Evolutionary conservation across 2,888 invertebrate genomes (phyloP).

Genomic region (Syritta pipiens): DNA sequence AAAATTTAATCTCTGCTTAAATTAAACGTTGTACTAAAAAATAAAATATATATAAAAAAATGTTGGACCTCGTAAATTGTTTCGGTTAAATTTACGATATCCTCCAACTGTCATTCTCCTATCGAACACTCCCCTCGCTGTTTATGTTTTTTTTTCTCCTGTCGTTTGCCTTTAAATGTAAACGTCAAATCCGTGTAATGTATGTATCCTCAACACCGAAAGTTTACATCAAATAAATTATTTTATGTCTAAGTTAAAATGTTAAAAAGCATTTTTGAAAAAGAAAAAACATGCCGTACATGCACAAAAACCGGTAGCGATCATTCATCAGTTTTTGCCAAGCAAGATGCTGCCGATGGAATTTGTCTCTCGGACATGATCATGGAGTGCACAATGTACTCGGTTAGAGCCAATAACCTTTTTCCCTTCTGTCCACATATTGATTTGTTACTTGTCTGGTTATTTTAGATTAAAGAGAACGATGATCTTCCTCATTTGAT

Average conservation of each 20-base stretch:
- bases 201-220: constrained; percentile 11
- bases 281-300: constrained; percentile 53
- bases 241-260: constrained; percentile 14
- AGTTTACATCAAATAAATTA: constrained; percentile 4
- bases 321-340: constrained; percentile 71
- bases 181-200: constrained; percentile 14
- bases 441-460: neutral
- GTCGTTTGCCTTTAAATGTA: constrained; percentile 3
- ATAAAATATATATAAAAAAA: no score
- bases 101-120: no score
- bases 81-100: no score
- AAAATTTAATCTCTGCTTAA: no score
- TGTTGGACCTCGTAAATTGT: no score
- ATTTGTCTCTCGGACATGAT: constrained; percentile 72
- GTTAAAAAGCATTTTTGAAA: constrained; percentile 20
- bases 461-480: constrained; percentile 73
- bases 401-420: constrained; percentile 62
- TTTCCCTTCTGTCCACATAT: no score
- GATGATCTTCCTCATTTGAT: constrained; percentile 75
- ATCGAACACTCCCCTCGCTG: constrained; percentile 2
- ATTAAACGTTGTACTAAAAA: no score
- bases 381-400: constrained; percentile 70
- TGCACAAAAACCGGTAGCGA: constrained; percentile 41
- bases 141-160: constrained; percentile 26
- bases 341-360: constrained; percentile 49